Evolutionary conservation across 2,797 vertebrate species (phyloP).

Genomic region (Psittacula echo): DNA sequence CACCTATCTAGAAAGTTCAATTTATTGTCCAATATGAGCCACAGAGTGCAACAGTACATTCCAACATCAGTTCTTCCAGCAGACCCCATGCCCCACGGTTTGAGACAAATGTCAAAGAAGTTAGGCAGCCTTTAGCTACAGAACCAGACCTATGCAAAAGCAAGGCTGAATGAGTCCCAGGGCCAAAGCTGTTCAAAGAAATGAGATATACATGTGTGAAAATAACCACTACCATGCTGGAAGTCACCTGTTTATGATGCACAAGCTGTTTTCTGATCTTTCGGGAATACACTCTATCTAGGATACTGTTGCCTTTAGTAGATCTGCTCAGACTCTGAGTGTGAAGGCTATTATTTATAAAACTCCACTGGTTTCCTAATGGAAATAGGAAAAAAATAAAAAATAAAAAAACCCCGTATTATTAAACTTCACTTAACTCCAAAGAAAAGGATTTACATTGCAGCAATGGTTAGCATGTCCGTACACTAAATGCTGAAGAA

Average conservation of each 20-base stretch:
- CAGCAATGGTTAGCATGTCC: neutral
- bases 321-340: slow-evolving; percentile 91
- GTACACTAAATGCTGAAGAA: neutral
- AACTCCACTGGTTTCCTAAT: slow-evolving; percentile 98
- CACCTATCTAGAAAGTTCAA: neutral
- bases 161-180: slow-evolving; percentile 40
- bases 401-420: neutral
- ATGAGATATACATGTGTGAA: neutral
- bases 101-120: neutral
- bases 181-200: slow-evolving; percentile 28
- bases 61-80: neutral
- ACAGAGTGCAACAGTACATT: neutral
- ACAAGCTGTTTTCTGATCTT: slow-evolving; percentile 99
- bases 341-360: slow-evolving; percentile 98
- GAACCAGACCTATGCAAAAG: slow-evolving; percentile 47
- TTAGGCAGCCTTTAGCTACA: slow-evolving; percentile 50
- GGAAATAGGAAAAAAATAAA: neutral
- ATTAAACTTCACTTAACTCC: neutral
- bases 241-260: slow-evolving; percentile 98
- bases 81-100: neutral
- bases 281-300: slow-evolving; percentile 96
- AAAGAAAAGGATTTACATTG: neutral
- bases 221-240: neutral
- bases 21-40: neutral
- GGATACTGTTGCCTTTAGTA: slow-evolving; percentile 94